These are phyloP conservation scores for Laothoe populi DNA, from an alignment of 2,888 invertebrate species.

Conservation along the genomic window DNA sequence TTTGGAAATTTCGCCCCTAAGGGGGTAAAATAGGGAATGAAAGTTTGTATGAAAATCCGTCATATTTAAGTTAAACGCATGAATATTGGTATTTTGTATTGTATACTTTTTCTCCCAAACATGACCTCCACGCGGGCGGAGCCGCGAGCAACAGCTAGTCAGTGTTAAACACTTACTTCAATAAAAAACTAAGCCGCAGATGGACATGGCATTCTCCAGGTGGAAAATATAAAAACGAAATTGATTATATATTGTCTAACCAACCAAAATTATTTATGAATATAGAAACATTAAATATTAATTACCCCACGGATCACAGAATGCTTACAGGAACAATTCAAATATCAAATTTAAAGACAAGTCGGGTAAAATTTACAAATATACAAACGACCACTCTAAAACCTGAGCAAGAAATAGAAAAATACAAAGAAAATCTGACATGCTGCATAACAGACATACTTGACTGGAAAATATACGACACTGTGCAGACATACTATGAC, in stretches of 20 bases:
- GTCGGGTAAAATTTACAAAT: background rate
- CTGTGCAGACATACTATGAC: slow-evolving; percentile 33
- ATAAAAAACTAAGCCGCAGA: slow-evolving; percentile 19
- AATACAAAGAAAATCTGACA: slow-evolving; percentile 28
- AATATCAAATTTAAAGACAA: background rate
- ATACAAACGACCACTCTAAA: background rate
- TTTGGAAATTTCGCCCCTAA: too few species aligned
- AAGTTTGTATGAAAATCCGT: too few species aligned
- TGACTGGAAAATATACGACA: background rate
- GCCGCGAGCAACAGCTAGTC: too few species aligned
- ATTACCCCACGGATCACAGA: background rate
- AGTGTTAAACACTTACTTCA: slow-evolving; percentile 29
- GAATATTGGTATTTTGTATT: too few species aligned
- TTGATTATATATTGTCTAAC: background rate
- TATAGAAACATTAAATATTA: slow-evolving; percentile 1
- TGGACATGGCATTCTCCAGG: slow-evolving; percentile 9
- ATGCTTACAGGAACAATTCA: background rate
- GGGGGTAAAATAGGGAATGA: too few species aligned
- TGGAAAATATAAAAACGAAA: slow-evolving; percentile 5
- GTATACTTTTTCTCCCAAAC: too few species aligned
- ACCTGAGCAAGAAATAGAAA: slow-evolving; percentile 24
- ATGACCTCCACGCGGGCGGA: too few species aligned
- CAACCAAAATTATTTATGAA: background rate
- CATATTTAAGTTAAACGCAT: too few species aligned
- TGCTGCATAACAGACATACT: slow-evolving; percentile 16